Base-by-base conservation (phyloP, 2,888 invertebrate genomes). In the Oscheius onirici region DNA sequence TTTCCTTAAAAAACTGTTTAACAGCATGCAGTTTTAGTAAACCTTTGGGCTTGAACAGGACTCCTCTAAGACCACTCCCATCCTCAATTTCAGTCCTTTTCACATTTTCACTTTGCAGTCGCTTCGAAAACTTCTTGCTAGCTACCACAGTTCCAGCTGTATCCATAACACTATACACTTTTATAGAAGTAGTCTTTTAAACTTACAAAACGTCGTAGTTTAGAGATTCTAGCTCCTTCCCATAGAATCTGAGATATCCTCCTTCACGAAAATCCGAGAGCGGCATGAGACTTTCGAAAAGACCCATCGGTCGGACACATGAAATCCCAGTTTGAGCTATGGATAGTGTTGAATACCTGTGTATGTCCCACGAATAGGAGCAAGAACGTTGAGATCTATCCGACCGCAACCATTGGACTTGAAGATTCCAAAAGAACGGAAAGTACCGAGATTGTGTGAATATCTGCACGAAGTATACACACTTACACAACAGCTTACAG, bases 11-110 rank as follows among this genome's bases (percentile, higher is more conserved):
- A 26, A 5, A 17, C 6, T 15, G 6, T 52, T 51, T n/a, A n/a
- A n/a, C 66, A 24, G 10, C 1, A 20, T 13, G 11, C 10, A 6
- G 15, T 43, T 20, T 13, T 1, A 65, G 10, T n/a, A 15, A 11
- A 60, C 75, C 75, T 41, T 72, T 73, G 6, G 75, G 78, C 69
- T 72, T 75, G 75, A 74, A 78, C n/a, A 75, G 67, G 10, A 74
- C 75, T 22, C 69, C 77, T 52, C 71, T 71, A 46, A 77, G 71
- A 15, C 74, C 73, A 41, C 69, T 24, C 6, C 3, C 66, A 26
- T 72, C 34, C 22, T 74, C 74, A 2, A 77, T n/a, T 46, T 73
- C 75, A n/a, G 44, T 58, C 24, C 46, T 24, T n/a, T 63, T 46
- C 44, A 63, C 46, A 63, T 40, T 44, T 41, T 1, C 22, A 26